phyloP scores from a whole-genome alignment of 2,113 vertebrate genomes.

The Cervus canadensis region DNA sequence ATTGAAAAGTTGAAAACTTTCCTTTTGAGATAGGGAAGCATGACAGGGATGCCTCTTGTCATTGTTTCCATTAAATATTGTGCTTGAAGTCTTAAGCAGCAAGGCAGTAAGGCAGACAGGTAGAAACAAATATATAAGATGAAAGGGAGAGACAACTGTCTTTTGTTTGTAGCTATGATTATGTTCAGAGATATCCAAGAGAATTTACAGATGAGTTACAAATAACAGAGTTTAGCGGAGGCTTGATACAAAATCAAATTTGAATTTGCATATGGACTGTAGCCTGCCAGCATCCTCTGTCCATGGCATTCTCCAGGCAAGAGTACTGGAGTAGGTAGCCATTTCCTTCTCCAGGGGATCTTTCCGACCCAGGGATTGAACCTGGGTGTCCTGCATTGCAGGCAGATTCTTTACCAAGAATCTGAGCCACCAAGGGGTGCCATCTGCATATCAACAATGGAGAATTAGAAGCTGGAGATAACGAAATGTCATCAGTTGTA shows the following conservation, averaged over 20 bases:
- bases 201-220: background rate
- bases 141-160: background rate
- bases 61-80: background rate
- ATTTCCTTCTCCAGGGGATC: background rate
- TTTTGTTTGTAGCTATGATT: background rate
- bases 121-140: background rate
- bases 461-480: background rate
- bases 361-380: background rate
- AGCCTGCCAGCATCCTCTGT: background rate
- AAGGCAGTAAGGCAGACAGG: background rate
- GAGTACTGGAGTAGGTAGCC: background rate
- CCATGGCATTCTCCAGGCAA: background rate
- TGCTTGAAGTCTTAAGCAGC: background rate
- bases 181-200: background rate
- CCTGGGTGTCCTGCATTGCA: background rate
- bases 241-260: background rate
- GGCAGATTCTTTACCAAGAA: background rate
- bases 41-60: background rate
- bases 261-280: background rate
- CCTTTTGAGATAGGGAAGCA: background rate
- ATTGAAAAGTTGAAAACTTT: background rate
- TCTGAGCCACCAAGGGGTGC: background rate
- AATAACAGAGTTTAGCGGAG: background rate
- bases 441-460: background rate
- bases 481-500: background rate